phyloP scores from a whole-genome alignment of 2,113 vertebrate genomes.

The Nansenia antarctica region DNA sequence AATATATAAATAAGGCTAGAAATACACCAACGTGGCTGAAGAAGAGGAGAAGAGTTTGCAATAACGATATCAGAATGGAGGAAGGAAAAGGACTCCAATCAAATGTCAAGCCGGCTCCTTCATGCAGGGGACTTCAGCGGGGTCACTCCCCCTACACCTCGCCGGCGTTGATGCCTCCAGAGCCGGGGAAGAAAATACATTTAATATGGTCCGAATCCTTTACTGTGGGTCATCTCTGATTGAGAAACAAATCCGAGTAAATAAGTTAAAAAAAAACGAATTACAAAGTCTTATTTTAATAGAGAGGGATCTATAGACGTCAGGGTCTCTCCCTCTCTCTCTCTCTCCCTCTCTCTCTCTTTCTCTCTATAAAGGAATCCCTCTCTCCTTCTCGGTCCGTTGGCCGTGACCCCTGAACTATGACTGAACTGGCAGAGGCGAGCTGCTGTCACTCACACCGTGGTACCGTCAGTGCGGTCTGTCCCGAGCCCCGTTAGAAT shows the following conservation, averaged over 20 bases:
- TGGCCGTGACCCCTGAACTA: slow-evolving; percentile 67
- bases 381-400: slow-evolving; percentile 54
- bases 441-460: background rate
- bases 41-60: slow-evolving; percentile 2
- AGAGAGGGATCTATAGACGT: background rate
- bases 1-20: background rate
- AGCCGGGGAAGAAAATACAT: slow-evolving; percentile 42
- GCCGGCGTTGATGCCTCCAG: slow-evolving; percentile 41
- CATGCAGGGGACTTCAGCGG: slow-evolving; percentile 48
- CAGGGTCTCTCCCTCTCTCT: slow-evolving; percentile 25
- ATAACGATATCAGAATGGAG: slow-evolving; percentile 9
- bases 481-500: background rate
- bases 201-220: background rate
- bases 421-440: slow-evolving; percentile 22
- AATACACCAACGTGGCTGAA: background rate
- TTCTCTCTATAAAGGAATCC: slow-evolving; percentile 21
- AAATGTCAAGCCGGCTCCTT: slow-evolving; percentile 40
- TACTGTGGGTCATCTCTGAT: background rate
- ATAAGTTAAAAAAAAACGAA: background rate
- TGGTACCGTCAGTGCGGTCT: slow-evolving; percentile 26
- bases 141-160: slow-evolving; percentile 23
- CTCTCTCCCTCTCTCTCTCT: too few species aligned
- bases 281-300: background rate
- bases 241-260: background rate
- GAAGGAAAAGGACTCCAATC: slow-evolving; percentile 20